phyloP scores from a whole-genome alignment of 2,113 vertebrate genomes.

The Lycocorax pyrrhopterus region DNA sequence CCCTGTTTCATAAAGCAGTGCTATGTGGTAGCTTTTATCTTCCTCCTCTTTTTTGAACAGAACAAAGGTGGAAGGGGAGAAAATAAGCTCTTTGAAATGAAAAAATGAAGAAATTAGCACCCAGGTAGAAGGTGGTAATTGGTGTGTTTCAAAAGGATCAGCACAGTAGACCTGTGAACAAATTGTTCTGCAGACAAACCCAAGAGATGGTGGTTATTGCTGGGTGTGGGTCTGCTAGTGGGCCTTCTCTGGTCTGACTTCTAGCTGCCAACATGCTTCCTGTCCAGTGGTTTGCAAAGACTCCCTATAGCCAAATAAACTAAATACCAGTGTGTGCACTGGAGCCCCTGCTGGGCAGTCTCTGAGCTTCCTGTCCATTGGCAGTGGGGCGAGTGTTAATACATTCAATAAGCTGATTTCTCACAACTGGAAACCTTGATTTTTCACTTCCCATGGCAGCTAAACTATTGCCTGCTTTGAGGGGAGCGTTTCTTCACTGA shows the following conservation, averaged over 20 bases:
- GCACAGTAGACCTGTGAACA: background rate
- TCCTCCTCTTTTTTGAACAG: background rate
- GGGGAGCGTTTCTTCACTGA: background rate
- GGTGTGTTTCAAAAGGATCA: background rate
- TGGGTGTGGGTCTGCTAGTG: background rate
- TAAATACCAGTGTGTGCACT: background rate
- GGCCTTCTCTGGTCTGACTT: background rate
- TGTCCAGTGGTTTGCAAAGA: background rate
- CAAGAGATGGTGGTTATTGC: background rate
- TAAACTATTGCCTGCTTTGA: background rate
- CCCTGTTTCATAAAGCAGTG: background rate
- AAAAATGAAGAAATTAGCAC: slow-evolving; percentile 16
- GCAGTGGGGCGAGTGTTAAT: background rate
- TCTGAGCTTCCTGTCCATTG: background rate
- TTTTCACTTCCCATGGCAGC: background rate
- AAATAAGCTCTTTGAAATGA: slow-evolving; percentile 5
- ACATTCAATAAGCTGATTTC: background rate
- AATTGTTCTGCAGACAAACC: background rate
- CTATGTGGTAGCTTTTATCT: background rate
- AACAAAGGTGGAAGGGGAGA: background rate
- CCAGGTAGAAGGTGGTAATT: background rate
- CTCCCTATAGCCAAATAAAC: background rate
- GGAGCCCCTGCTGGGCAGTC: background rate
- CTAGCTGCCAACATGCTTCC: background rate
- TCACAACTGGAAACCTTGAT: background rate